These are phyloP conservation scores for Antechinus flavipes DNA, from an alignment of 2,113 vertebrate genomes.

Conservation along the genomic window DNA sequence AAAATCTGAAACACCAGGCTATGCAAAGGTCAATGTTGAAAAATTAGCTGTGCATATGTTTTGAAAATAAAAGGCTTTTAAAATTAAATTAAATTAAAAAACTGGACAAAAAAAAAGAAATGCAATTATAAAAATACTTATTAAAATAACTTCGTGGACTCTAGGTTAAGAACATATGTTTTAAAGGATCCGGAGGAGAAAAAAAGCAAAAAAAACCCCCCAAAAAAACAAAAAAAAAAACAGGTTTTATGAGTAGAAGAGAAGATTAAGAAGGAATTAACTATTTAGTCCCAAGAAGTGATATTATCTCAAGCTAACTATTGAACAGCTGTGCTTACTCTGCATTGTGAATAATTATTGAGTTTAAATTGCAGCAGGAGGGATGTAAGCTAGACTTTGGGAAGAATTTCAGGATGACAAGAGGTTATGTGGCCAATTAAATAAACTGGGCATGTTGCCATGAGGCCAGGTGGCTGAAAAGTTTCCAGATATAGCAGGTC, in stretches of 20 bases:
- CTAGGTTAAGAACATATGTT: not conserved
- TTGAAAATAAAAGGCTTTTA: too few relatives aligned
- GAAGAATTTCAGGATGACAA: not conserved
- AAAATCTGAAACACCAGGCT: too few relatives aligned
- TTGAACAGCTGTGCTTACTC: not conserved
- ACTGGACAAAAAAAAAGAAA: not conserved
- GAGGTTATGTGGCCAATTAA: not conserved
- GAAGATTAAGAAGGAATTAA: not conserved
- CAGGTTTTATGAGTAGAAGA: not conserved
- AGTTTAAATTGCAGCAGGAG: not conserved
- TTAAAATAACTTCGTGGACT: not conserved
- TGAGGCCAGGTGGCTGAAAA: not conserved
- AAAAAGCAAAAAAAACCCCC: not conserved
- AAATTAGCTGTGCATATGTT: too few relatives aligned
- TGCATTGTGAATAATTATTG: not conserved
- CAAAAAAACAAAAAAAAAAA: not conserved
- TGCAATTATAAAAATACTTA: not conserved
- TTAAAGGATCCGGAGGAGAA: not conserved
- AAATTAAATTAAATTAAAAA: too few relatives aligned
- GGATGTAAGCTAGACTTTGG: not conserved
- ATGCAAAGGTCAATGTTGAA: too few relatives aligned
- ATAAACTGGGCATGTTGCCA: not conserved
- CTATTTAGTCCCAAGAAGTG: not conserved
- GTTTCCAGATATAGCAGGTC: not conserved
- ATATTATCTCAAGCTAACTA: not conserved